A percentile compares a stretch with the other conserved stretches of the same genome.
phyloP scores from a whole-genome alignment of 2,888 invertebrate species.

The Epirrita christyi region DNA sequence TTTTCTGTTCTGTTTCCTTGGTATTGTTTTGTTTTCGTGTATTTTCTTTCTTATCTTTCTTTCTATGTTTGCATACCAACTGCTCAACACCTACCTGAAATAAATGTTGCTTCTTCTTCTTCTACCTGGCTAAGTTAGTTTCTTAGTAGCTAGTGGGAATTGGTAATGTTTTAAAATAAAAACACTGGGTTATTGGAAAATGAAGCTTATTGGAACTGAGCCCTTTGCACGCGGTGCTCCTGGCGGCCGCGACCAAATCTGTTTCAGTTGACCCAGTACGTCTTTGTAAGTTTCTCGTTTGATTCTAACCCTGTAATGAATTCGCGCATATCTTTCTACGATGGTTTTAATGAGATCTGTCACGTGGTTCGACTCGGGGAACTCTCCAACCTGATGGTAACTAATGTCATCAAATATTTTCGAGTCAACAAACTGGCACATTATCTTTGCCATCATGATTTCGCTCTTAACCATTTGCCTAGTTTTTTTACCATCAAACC shows the following conservation, averaged over 20 bases:
- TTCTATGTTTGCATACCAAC: no score
- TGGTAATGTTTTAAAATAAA: not conserved
- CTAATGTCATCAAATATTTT: slow-evolving; percentile 17
- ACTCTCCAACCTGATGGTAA: slow-evolving; percentile 17
- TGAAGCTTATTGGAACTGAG: not conserved
- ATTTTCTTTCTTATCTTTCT: no score
- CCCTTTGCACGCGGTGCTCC: not conserved
- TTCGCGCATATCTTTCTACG: slow-evolving; percentile 6
- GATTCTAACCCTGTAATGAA: slow-evolving; percentile 6
- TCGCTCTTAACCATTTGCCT: slow-evolving; percentile 7
- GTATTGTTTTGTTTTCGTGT: no score
- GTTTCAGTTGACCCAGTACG: not conserved
- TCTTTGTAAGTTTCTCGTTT: slow-evolving; percentile 10
- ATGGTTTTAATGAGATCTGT: slow-evolving; percentile 19
- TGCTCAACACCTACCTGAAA: no score
- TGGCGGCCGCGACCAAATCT: not conserved
- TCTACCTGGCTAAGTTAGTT: not conserved
- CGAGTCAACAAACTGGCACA: slow-evolving; percentile 15
- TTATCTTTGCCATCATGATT: slow-evolving; percentile 13
- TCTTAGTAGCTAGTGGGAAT: not conserved
- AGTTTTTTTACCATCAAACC: slow-evolving; percentile 5
- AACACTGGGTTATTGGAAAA: not conserved
- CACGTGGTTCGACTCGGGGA: slow-evolving; percentile 21
- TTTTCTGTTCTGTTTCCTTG: no score
- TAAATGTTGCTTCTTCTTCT: no score